Evolutionary conservation across 2,113 vertebrate genomes (phyloP).

Genomic region (Tragelaphus strepsiceros): DNA sequence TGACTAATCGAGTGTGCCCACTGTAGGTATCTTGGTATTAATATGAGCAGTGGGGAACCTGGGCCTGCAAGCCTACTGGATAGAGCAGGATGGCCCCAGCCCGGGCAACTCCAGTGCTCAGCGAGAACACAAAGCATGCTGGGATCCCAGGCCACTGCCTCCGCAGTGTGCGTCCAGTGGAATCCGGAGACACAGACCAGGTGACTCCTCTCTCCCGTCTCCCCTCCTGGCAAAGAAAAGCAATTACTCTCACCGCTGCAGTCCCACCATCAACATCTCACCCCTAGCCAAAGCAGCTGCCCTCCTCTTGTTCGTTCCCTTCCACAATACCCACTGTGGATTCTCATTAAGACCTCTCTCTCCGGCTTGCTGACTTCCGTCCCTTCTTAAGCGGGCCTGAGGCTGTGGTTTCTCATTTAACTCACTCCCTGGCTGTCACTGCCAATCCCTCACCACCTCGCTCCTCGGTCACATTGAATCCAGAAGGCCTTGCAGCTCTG

Average conservation of each 20-base stretch:
- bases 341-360: background rate
- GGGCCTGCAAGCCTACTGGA: background rate
- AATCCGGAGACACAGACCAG: background rate
- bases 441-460: background rate
- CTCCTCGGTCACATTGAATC: background rate
- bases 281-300: background rate
- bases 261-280: background rate
- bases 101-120: background rate
- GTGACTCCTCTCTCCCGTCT: background rate
- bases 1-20: background rate
- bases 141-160: no score
- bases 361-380: background rate
- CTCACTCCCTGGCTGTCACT: background rate
- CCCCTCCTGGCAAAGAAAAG: background rate
- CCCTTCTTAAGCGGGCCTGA: background rate
- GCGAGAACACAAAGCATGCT: background rate
- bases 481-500: background rate
- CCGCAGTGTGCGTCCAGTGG: accelerated
- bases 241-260: background rate
- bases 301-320: background rate
- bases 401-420: background rate
- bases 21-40: background rate
- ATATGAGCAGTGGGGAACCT: background rate
- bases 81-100: background rate
- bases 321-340: no score